phyloP scores from a whole-genome alignment of 2,888 invertebrate species.

The Philaethria dido region DNA sequence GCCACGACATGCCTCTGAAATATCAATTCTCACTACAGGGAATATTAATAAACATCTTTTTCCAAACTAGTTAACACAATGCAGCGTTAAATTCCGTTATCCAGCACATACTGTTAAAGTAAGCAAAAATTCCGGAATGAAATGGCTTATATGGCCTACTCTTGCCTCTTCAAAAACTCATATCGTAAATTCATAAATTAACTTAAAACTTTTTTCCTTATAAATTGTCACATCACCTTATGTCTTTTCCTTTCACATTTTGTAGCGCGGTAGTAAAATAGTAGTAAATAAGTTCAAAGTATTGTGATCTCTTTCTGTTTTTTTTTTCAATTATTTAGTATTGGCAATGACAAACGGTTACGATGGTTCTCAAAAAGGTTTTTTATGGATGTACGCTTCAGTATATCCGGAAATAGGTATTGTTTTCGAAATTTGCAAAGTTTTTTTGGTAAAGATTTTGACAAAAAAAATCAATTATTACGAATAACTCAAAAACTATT shows the following conservation, averaged over 20 bases:
- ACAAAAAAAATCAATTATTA: too few species aligned
- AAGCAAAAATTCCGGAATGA: neutral
- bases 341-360: conserved; percentile 37
- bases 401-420: too few species aligned
- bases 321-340: conserved; percentile 25
- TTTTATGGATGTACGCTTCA: conserved; percentile 38
- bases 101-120: neutral
- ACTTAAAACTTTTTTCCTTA: neutral
- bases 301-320: conserved; percentile 13
- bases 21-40: too few species aligned
- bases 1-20: too few species aligned
- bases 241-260: conserved; percentile 15
- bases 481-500: too few species aligned
- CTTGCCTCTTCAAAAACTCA: too few species aligned
- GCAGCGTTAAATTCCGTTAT: neutral
- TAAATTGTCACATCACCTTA: neutral
- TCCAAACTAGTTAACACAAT: too few species aligned
- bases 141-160: too few species aligned
- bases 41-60: too few species aligned
- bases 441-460: neutral
- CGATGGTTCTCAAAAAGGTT: conserved; percentile 30
- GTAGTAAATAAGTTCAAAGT: conserved; percentile 29
- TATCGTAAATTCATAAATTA: neutral
- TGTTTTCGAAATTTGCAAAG: neutral
- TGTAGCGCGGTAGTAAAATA: conserved; percentile 23